Conservation (phyloP, 2,113 vertebrate genomes). For the Hiodon alosoides region DNA sequence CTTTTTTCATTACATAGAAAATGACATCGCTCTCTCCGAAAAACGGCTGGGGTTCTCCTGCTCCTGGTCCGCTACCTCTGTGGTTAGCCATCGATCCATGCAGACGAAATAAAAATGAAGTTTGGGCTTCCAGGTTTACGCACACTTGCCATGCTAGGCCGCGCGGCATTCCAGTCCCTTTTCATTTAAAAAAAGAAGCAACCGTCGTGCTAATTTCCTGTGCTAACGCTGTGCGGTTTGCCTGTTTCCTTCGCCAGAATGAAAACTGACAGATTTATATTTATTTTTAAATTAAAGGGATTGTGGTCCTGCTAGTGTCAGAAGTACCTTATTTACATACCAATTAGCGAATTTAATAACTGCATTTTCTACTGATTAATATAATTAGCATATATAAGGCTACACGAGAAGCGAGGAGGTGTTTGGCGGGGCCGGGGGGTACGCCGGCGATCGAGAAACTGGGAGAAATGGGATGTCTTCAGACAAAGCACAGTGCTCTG, state of each 20-base stretch:
- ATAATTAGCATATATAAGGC: conserved; percentile 36
- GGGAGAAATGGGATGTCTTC: conserved; percentile 9
- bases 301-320: conserved; percentile 35
- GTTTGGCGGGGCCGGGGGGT: neutral
- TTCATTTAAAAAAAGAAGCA: conserved; percentile 37
- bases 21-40: conserved; percentile 39
- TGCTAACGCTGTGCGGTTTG: conserved; percentile 26
- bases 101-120: conserved; percentile 31
- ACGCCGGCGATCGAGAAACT: neutral
- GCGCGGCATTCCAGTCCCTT: conserved; percentile 19
- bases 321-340: conserved; percentile 42
- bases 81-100: conserved; percentile 29
- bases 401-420: conserved; percentile 6
- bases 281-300: conserved; percentile 43
- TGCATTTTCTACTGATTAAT: conserved; percentile 41
- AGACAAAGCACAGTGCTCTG: conserved; percentile 14
- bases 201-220: conserved; percentile 33
- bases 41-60: conserved; percentile 29
- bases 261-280: conserved; percentile 50
- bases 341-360: conserved; percentile 43
- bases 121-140: conserved; percentile 28
- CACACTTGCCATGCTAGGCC: conserved; percentile 26
- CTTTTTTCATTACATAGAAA: conserved; percentile 47
- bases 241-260: conserved; percentile 33
- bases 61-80: conserved; percentile 25